These are phyloP conservation scores for Hartigia nigra DNA, from an alignment of 2,888 invertebrate species.

Conservation along the genomic window DNA sequence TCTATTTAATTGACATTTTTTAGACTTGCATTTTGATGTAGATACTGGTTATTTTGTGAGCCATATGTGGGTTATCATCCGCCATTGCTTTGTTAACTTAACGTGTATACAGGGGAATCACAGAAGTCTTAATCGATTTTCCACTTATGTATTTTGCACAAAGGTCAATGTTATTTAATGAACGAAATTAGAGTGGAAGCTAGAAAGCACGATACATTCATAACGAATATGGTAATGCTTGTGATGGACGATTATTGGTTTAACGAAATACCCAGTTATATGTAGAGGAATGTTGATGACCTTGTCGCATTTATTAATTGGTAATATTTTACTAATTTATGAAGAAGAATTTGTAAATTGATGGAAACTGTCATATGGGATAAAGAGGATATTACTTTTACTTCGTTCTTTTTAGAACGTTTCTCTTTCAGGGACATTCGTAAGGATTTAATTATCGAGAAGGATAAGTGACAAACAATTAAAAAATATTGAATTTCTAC, in stretches of 20 bases:
- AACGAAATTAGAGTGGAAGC: not conserved
- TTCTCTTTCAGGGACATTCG: not conserved
- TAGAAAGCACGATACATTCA: too few species aligned
- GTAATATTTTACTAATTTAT: not conserved
- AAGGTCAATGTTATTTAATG: not conserved
- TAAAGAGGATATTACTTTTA: not conserved
- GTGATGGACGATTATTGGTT: not conserved
- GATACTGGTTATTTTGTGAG: not conserved
- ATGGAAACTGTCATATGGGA: not conserved
- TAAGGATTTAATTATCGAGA: too few species aligned
- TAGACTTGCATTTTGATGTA: not conserved
- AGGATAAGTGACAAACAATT: too few species aligned
- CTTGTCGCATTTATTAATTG: not conserved
- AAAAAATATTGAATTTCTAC: not conserved
- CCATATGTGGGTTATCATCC: not conserved
- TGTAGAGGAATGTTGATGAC: not conserved
- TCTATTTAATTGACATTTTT: not conserved
- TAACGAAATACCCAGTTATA: not conserved
- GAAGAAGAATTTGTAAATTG: not conserved
- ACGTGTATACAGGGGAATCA: not conserved
- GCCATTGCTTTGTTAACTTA: not conserved
- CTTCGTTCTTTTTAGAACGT: not conserved
- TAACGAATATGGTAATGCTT: not conserved
- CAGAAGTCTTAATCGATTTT: not conserved
- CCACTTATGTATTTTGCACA: not conserved